Percentiles rank a stretch among this genome's conserved stretches.
Evolutionary conservation across 1,140 invertebrate genomes (phyloP).

Genomic region (Lethrus apterus): DNA sequence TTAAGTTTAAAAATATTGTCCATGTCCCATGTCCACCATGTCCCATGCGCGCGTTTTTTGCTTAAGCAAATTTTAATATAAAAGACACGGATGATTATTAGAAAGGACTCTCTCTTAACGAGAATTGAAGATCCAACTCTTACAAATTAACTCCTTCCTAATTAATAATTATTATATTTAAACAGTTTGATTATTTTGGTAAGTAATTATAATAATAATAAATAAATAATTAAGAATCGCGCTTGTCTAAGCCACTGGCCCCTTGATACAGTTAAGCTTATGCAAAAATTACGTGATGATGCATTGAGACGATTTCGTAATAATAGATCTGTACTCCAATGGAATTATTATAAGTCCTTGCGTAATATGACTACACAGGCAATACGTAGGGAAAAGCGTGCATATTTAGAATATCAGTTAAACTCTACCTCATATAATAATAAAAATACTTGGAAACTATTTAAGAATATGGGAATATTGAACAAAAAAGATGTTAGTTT

Average conservation of each 20-base stretch:
- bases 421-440: background rate
- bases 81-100: no score
- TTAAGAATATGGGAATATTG: background rate
- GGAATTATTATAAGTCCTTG: slow-evolving; percentile 9
- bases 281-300: background rate
- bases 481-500: background rate
- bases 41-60: no score
- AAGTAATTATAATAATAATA: no score
- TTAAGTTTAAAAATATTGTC: no score
- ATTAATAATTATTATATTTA: no score
- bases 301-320: background rate
- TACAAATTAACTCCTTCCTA: no score
- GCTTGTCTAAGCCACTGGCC: background rate
- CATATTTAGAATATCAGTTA: background rate
- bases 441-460: background rate
- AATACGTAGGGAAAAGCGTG: slow-evolving; percentile 4
- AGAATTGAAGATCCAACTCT: no score
- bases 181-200: no score
- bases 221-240: no score
- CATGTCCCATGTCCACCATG: no score
- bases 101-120: no score
- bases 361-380: slow-evolving; percentile 6
- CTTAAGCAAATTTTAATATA: no score
- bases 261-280: background rate
- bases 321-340: background rate